Percentiles rank a stretch among this genome's conserved stretches.
phyloP scores from a whole-genome alignment of 2,888 invertebrate species.

The Gryllus longicercus region DNA sequence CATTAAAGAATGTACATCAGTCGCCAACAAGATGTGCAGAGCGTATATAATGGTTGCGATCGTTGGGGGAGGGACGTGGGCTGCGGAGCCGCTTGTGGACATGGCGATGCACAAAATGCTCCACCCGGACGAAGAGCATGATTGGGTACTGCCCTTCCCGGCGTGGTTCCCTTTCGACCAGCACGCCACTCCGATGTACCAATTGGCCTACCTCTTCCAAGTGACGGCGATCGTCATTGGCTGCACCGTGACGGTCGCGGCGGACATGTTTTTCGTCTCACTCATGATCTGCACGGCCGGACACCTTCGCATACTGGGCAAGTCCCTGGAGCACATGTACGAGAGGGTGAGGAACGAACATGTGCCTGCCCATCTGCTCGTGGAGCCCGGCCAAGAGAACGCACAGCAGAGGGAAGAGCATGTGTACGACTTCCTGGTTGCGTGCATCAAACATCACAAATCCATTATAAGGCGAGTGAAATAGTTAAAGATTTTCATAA shows the following conservation, averaged over 20 bases:
- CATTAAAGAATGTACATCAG: background rate
- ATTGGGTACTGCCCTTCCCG: background rate
- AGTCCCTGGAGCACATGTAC: background rate
- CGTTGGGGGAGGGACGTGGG: background rate
- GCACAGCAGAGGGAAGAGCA: background rate
- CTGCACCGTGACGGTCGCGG: background rate
- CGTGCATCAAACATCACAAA: slow-evolving; percentile 8
- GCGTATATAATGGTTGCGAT: background rate
- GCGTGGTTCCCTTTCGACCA: background rate
- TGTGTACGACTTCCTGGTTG: background rate
- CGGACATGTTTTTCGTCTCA: background rate
- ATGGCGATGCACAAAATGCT: background rate
- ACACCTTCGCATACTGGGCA: background rate
- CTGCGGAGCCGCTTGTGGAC: background rate
- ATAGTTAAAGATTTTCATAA: too few species aligned
- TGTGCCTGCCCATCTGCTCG: background rate
- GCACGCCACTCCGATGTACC: background rate
- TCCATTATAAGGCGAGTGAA: background rate
- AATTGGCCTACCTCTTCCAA: background rate
- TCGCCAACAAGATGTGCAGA: background rate
- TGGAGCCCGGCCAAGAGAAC: background rate
- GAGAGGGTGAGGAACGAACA: background rate
- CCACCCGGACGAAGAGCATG: background rate
- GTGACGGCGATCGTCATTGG: background rate
- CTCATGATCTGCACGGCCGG: background rate